Percentiles rank a stretch among this genome's conserved stretches.
phyloP scores from a whole-genome alignment of 2,113 vertebrate species.

The Hemiprocne comata region DNA sequence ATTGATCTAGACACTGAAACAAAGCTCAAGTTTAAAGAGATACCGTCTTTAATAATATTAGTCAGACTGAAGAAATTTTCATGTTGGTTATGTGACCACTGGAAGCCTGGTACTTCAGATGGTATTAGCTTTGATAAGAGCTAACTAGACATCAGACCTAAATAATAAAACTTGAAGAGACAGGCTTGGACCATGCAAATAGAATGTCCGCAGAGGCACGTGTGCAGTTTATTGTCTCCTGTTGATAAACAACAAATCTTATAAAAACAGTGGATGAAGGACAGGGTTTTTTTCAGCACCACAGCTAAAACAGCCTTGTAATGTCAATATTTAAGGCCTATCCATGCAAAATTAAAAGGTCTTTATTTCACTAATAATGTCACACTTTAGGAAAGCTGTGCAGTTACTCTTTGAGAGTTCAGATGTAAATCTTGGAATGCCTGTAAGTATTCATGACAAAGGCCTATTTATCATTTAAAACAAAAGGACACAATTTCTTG shows the following conservation, averaged over 20 bases:
- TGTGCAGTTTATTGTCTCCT: slow-evolving; percentile 52
- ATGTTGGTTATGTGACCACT: slow-evolving; percentile 63
- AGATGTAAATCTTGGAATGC: slow-evolving; percentile 73
- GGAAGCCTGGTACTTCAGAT: slow-evolving; percentile 76
- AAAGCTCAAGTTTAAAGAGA: slow-evolving; percentile 57
- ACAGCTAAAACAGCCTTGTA: slow-evolving; percentile 38
- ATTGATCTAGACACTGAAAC: slow-evolving; percentile 48
- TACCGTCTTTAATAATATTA: slow-evolving; percentile 63
- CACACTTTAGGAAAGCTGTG: slow-evolving; percentile 55
- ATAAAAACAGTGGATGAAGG: slow-evolving; percentile 62
- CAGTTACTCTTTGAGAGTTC: slow-evolving; percentile 75
- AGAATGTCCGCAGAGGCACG: slow-evolving; percentile 62
- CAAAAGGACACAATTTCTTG: slow-evolving; percentile 71
- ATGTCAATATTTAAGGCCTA: slow-evolving; percentile 57
- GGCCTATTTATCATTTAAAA: slow-evolving; percentile 77
- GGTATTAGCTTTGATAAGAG: slow-evolving; percentile 77
- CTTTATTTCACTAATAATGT: slow-evolving; percentile 77
- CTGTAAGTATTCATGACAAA: slow-evolving; percentile 70
- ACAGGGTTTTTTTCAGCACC: slow-evolving; percentile 59
- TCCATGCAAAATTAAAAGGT: slow-evolving; percentile 65
- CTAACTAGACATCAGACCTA: slow-evolving; percentile 72
- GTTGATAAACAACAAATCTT: slow-evolving; percentile 66
- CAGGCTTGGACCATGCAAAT: slow-evolving; percentile 46
- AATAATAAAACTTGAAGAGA: slow-evolving; percentile 76
- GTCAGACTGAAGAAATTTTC: slow-evolving; percentile 63